Conservation (phyloP, 2,113 vertebrate species). For the mouse (Mus musculus) region DNA sequence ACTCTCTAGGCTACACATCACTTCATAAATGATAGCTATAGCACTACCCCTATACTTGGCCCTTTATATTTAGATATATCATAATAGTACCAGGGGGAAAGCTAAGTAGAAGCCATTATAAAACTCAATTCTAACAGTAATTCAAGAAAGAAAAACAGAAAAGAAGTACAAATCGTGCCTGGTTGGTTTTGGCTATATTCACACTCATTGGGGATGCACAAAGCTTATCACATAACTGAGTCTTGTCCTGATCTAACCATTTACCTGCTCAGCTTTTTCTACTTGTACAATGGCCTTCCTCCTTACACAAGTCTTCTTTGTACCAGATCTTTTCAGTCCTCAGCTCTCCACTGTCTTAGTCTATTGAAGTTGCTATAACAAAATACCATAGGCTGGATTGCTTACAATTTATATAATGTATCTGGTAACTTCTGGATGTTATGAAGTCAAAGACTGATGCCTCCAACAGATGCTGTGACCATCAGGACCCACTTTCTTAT, state of each 20-base stretch:
- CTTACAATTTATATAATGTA: neutral
- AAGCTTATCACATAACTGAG: neutral
- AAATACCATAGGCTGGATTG: neutral
- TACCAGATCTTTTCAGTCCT: neutral
- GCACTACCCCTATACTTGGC: neutral
- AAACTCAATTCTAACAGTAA: neutral
- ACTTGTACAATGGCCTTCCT: neutral
- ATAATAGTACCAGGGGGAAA: neutral
- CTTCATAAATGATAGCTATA: neutral
- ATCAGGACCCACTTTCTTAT: neutral
- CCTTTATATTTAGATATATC: neutral
- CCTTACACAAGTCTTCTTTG: neutral
- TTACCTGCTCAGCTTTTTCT: neutral
- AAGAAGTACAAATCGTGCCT: neutral
- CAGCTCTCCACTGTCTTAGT: neutral
- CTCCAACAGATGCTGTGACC: neutral
- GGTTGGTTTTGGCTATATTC: neutral
- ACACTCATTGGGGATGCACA: neutral
- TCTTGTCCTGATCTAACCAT: neutral
- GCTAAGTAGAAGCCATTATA: neutral
- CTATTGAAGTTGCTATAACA: neutral
- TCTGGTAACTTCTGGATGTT: neutral
- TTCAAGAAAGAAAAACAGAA: constrained; percentile 15
- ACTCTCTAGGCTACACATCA: neutral
- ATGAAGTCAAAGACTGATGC: neutral